Evolutionary conservation across 1,140 invertebrate genomes (phyloP), one percentile per base, ranked within the genome.

Genomic region (Physella acuta): DNA sequence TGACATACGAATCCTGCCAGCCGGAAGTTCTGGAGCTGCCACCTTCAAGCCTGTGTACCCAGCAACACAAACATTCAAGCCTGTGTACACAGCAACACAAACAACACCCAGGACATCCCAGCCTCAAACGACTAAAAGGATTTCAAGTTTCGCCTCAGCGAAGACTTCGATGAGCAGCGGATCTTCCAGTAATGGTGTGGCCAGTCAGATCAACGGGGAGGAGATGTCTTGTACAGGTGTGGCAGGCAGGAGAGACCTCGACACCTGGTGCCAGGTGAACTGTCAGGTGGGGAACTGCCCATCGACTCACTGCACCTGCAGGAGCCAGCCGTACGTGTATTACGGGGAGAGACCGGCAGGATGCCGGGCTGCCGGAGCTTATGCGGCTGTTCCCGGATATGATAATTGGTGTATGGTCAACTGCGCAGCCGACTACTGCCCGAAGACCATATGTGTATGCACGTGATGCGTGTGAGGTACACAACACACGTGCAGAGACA

Each of bases 221-320:
- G 39, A 49, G 5, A 55, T 66, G 53, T 14, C 37, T 5, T 63
- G 61, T 28, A 3, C 16, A 5, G 61, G 61, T 30, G 39, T 49
- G 11, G 11, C 14, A 3, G 26, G 26, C 31, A 14, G n/a, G 16
- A 16, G 20, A 5, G 33, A 30, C 61, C 67, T 62, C 59, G 51
- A 55, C 31, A 26, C 31, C 4, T 66, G 63, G 63, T 66, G 63
- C 36, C 49, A 66, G 26, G 3, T 55, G 49, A 66, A 66, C 52
- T 66, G 63, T 55, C 44, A 66, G 51, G 1, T 52, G 28, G 63
- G 63, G 5, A 53, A 31, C 63, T 66, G 63, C 34, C 63, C 63
- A 16, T 28, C 14, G 17, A 53, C 63, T 34, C 63, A 66, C 49
- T 66, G 63, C 31, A 33, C 28, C 4, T 66, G 63, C 34, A 37